These are phyloP conservation scores for Elgaria multicarinata DNA, from an alignment of 2,113 vertebrate genomes.

Conservation along the genomic window DNA sequence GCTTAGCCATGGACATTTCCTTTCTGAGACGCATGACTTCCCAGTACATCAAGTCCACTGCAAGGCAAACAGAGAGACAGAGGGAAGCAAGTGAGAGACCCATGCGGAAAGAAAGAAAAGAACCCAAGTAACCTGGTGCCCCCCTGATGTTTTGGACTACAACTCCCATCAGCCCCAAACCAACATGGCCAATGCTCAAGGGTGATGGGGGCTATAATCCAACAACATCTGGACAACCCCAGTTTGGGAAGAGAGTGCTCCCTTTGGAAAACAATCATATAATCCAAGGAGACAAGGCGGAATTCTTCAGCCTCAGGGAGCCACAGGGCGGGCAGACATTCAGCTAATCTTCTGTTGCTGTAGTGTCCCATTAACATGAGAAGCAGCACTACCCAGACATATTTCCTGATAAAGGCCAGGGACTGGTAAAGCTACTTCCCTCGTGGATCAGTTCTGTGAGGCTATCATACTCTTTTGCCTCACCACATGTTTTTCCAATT, in stretches of 20 bases:
- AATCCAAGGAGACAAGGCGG: neutral
- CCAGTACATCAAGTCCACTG: conserved; percentile 97
- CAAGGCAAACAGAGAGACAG: neutral
- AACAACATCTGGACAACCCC: neutral
- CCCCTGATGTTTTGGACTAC: neutral
- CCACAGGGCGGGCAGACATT: neutral
- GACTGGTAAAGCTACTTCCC: too few species aligned
- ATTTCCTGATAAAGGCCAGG: too few species aligned
- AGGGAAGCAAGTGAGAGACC: neutral
- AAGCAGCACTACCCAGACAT: too few species aligned
- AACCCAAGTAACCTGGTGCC: neutral
- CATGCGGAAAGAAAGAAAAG: neutral
- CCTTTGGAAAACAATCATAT: neutral
- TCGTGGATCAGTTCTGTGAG: too few species aligned
- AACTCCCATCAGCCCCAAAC: neutral
- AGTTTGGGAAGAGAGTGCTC: neutral
- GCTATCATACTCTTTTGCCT: too few species aligned
- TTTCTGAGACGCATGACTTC: conserved; percentile 91
- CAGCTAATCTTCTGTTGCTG: neutral
- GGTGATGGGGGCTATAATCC: neutral
- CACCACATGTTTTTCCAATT: too few species aligned
- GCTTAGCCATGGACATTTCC: conserved; percentile 94
- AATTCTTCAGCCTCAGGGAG: neutral
- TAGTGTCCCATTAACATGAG: neutral
- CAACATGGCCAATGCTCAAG: neutral